Conservation (phyloP, 1,140 invertebrate genomes). For the Tetraneura akinire region DNA sequence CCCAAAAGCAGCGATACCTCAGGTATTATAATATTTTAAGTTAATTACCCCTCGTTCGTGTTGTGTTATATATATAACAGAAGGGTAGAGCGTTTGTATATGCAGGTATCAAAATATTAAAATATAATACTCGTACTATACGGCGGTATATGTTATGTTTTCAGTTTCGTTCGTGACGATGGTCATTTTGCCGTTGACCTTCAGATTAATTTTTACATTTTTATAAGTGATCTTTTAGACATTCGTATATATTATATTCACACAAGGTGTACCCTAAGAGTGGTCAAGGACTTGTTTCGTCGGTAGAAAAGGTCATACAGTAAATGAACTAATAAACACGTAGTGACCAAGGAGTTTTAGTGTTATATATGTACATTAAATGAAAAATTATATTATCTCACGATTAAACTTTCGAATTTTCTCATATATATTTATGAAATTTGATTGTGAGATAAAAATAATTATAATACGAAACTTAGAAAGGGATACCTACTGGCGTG, state of each 20-base stretch:
- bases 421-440: too few relatives aligned
- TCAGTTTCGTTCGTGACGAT: constrained; percentile 35
- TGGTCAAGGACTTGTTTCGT: constrained; percentile 42
- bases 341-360: neutral
- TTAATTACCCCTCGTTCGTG: constrained; percentile 46
- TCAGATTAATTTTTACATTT: constrained; percentile 48
- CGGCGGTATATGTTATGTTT: constrained; percentile 24
- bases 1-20: constrained; percentile 8
- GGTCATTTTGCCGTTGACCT: constrained; percentile 34
- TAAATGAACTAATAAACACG: neutral
- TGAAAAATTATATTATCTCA: too few relatives aligned
- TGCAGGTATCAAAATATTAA: constrained; percentile 16
- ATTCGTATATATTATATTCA: neutral
- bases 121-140: neutral
- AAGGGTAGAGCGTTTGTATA: neutral
- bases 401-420: too few relatives aligned
- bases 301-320: neutral
- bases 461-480: too few relatives aligned
- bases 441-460: too few relatives aligned
- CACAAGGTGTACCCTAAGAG: neutral
- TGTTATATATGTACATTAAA: neutral
- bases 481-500: too few relatives aligned
- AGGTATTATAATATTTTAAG: constrained; percentile 43
- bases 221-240: constrained; percentile 20
- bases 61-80: neutral